Percentiles rank a stretch among this genome's conserved stretches.
Conservation (phyloP, 2,888 invertebrate genomes). For the Nomada ruficornis region DNA sequence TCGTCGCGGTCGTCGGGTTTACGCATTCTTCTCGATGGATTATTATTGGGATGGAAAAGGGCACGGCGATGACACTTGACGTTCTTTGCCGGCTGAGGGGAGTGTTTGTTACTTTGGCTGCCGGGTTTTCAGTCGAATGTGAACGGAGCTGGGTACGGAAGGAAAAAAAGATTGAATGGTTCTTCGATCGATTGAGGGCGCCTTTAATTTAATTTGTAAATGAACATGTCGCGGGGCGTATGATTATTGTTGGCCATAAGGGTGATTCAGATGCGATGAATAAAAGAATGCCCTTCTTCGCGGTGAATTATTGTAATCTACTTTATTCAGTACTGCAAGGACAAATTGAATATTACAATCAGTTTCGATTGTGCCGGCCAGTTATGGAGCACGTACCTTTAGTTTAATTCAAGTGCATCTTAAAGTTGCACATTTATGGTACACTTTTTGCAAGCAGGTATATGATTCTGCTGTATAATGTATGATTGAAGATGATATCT, state of each 20-base stretch:
- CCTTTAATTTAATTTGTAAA: constrained; percentile 1
- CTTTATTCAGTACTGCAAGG: too few relatives aligned
- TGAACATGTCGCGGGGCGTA: background rate
- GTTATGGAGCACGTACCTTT: constrained; percentile 4
- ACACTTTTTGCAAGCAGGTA: background rate
- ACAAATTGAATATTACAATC: background rate
- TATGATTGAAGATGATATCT: too few relatives aligned
- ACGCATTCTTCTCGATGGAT: constrained; percentile 38
- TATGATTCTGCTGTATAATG: too few relatives aligned
- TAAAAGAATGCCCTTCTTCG: too few relatives aligned
- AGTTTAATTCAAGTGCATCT: background rate
- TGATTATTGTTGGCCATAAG: too few relatives aligned
- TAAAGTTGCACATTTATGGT: constrained; percentile 9
- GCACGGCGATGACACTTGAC: constrained; percentile 22
- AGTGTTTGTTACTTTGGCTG: background rate
- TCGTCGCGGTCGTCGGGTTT: constrained; percentile 21
- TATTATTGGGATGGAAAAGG: constrained; percentile 15
- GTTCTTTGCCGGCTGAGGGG: background rate
- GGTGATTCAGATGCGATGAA: too few relatives aligned
- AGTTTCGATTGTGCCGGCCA: background rate
- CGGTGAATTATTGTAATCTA: too few relatives aligned
- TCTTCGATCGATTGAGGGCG: background rate
- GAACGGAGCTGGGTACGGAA: too few relatives aligned
- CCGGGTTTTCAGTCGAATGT: background rate
- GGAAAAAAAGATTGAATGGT: background rate